Evolutionary conservation across 2,113 vertebrate species (phyloP).

Genomic region (Dipodomys stephensi): DNA sequence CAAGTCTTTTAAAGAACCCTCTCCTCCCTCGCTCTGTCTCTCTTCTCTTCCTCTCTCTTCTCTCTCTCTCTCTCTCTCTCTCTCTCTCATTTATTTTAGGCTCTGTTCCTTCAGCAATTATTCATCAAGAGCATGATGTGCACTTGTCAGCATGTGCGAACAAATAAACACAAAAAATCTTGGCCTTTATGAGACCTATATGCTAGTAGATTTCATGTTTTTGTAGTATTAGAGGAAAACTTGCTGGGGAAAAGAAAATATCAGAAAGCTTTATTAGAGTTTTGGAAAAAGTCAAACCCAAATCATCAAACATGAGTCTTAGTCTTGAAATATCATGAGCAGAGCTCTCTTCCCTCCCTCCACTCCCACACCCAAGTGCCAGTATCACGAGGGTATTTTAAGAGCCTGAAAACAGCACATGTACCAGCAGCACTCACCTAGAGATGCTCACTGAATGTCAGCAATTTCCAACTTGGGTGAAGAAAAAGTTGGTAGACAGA

Average conservation of each 20-base stretch:
- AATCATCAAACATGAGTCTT: not conserved
- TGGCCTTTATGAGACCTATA: not conserved
- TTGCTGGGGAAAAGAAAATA: not conserved
- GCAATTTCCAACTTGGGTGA: not conserved
- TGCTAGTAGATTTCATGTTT: not conserved
- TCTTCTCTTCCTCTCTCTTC: too few relatives aligned
- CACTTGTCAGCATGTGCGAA: not conserved
- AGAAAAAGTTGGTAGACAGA: not conserved
- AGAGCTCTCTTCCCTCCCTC: not conserved
- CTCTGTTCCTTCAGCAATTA: not conserved
- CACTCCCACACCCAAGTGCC: not conserved
- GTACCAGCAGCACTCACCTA: not conserved
- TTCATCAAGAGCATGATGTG: not conserved
- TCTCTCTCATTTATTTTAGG: not conserved
- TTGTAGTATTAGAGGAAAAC: not conserved
- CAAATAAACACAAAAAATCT: not conserved
- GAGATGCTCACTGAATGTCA: not conserved
- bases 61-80: not conserved
- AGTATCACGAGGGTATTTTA: not conserved
- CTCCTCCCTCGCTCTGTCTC: not conserved
- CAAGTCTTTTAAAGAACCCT: not conserved
- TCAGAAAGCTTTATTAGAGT: not conserved
- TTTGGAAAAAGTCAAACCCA: conserved; percentile 36
- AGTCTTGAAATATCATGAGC: not conserved
- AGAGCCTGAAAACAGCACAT: not conserved